Evolutionary conservation across 30 jellyfish, hydroid and myxozoan species (phyloP).

Genomic region (Pelagia noctiluca): DNA sequence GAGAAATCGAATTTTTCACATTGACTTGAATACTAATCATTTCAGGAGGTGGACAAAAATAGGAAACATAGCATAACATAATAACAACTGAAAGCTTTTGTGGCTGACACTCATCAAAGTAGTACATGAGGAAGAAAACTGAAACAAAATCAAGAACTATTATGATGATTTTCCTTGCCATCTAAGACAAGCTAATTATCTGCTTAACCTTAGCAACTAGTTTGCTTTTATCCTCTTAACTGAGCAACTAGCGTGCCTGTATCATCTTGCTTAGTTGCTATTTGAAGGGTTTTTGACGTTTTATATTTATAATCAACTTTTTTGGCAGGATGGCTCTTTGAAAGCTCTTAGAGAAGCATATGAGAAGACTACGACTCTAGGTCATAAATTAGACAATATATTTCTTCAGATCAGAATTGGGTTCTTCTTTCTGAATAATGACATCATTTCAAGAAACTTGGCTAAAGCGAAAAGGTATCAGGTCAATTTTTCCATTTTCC

Average conservation of each 20-base stretch:
- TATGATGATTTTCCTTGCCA: too few species aligned
- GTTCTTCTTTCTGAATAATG: slow-evolving; percentile 88
- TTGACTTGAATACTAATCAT: too few species aligned
- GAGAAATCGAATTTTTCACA: neutral
- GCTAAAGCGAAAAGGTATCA: slow-evolving; percentile 91
- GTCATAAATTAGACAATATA: slow-evolving; percentile 89
- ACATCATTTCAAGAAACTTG: slow-evolving; percentile 84
- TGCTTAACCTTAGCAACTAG: too few species aligned
- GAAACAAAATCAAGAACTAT: too few species aligned
- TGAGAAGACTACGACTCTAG: slow-evolving; percentile 94
- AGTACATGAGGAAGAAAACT: too few species aligned
- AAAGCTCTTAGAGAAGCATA: slow-evolving; percentile 81
- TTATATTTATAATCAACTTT: neutral
- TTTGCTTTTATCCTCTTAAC: too few species aligned
- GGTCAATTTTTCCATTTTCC: too few species aligned
- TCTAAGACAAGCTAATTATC: too few species aligned
- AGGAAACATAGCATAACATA: too few species aligned
- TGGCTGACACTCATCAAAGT: too few species aligned
- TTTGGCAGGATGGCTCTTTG: slow-evolving; percentile 88
- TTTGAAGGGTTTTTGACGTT: neutral
- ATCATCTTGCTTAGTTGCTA: neutral
- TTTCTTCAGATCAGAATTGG: slow-evolving; percentile 94
- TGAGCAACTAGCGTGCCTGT: neutral
- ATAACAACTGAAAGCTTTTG: too few species aligned
- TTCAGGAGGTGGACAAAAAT: too few species aligned